Evolutionary conservation across 2,113 vertebrate species (phyloP), one percentile per base, ranked within the genome.

Genomic region (Merops nubicus): DNA sequence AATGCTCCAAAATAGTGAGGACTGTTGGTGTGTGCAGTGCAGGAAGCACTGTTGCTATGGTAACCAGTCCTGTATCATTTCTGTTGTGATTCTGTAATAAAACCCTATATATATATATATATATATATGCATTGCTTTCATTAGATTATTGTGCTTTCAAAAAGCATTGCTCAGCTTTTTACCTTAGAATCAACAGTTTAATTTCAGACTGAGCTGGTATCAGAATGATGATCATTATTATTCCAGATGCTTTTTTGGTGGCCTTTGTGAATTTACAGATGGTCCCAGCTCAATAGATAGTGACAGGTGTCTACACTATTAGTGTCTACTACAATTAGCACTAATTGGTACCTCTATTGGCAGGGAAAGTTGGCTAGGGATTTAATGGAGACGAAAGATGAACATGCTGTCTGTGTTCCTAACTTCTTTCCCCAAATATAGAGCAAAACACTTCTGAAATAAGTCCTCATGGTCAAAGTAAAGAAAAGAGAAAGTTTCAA

Each of bases 241-340:
- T 93, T 94, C 89, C 34, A 91, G 88, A 82, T 92, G 88, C 62
- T 72, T 85, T 94, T 94, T 92, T 91, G 60, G 81, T 85, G 65
- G 96, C 73, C 76, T 87, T 87, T 91, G 93, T 91, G 92, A 96
- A 92, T 94, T 95, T 95, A 62, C 80, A 76, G 89, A 87, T 88
- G 73, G 88, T 94, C 92, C 57, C 92, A 88, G 86, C 81, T 96
- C 95, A 93, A 93, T 85, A 94, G 92, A 89, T 76, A 94, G 92
- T 96, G 96, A 96, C 96, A 97, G 91, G 95, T 96, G 96, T 96
- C 96, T 96, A 92, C 88, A 91, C 93, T 97, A 96, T 94, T 96
- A 96, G 91, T 92, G 92, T 94, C 96, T 95, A 93, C 96, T 91
- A 95, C 94, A 93, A 96, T 97, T 96, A 97, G 85, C 88, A 93